Percentiles rank a stretch among this genome's conserved stretches.
Conservation (phyloP, 2,797 vertebrate species). For the Pseudopleuronectes americanus region DNA sequence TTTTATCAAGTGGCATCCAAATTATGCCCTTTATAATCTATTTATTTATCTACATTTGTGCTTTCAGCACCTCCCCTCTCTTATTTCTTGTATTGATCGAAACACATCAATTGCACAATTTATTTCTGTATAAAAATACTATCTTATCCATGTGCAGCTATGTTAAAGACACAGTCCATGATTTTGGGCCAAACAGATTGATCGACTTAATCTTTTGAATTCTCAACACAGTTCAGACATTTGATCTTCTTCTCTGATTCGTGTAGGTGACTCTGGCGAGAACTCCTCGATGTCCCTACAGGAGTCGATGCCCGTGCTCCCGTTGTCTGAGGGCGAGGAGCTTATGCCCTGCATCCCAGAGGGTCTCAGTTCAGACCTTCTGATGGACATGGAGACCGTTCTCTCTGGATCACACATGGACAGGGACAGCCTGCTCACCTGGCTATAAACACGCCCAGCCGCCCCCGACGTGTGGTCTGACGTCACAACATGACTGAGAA, state of each 20-base stretch:
- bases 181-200: neutral
- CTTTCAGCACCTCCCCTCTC: no score
- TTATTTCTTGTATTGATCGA: no score
- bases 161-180: neutral
- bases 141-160: neutral
- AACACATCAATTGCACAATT: neutral
- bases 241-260: slow-evolving; percentile 3
- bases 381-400: slow-evolving; percentile 97
- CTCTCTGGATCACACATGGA: slow-evolving; percentile 95
- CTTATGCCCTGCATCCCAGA: slow-evolving; percentile 96
- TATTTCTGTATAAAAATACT: neutral
- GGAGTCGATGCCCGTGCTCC: slow-evolving; percentile 84
- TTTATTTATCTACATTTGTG: no score
- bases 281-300: slow-evolving; percentile 88
- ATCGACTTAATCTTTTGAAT: neutral
- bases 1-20: no score
- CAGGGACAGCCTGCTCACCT: slow-evolving; percentile 97
- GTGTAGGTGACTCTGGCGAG: slow-evolving; percentile 88
- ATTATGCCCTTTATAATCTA: no score
- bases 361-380: slow-evolving; percentile 93
- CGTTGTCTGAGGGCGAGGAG: slow-evolving; percentile 93
- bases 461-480: slow-evolving; percentile 21
- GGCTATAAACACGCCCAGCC: slow-evolving; percentile 87
- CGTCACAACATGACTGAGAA: slow-evolving; percentile 54
- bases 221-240: neutral